Conservation (phyloP, 2,888 invertebrate genomes). For the Ptychoptera albimana region DNA sequence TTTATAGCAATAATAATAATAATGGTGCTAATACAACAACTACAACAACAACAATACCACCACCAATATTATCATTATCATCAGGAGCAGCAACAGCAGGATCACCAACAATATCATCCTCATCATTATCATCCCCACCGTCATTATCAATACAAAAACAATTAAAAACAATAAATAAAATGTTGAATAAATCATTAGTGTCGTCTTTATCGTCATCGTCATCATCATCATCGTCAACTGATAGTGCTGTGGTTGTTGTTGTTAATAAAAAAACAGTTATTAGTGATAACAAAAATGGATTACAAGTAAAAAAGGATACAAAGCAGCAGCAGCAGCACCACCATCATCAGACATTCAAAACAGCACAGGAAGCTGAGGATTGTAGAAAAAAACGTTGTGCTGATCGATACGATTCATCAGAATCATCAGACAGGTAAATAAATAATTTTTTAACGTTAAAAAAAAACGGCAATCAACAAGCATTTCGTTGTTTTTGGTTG, state of each 20-base stretch:
- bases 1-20: conserved; percentile 9
- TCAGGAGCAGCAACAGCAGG: conserved; percentile 5
- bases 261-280: conserved; percentile 1
- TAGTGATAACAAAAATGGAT: not conserved
- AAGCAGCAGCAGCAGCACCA: conserved; percentile 1
- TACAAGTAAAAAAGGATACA: conserved; percentile 2
- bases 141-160: conserved; percentile 1
- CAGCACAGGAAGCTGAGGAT: conserved; percentile 30
- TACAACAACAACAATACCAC: not conserved
- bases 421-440: conserved; percentile 82
- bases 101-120: not conserved
- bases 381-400: conserved; percentile 72
- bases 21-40: conserved; percentile 5
- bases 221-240: not conserved
- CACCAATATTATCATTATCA: conserved; percentile 2
- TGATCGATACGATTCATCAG: conserved; percentile 86
- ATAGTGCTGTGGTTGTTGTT: conserved; percentile 2
- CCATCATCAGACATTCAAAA: not conserved
- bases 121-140: not conserved
- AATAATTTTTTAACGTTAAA: not conserved
- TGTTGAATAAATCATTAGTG: not conserved
- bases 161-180: too few species aligned
- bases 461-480: not conserved
- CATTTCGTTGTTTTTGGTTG: not conserved
- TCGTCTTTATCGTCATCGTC: too few species aligned